Evolutionary conservation across 2,888 invertebrate species (phyloP).

Genomic region (Sphecodes monilicornis): DNA sequence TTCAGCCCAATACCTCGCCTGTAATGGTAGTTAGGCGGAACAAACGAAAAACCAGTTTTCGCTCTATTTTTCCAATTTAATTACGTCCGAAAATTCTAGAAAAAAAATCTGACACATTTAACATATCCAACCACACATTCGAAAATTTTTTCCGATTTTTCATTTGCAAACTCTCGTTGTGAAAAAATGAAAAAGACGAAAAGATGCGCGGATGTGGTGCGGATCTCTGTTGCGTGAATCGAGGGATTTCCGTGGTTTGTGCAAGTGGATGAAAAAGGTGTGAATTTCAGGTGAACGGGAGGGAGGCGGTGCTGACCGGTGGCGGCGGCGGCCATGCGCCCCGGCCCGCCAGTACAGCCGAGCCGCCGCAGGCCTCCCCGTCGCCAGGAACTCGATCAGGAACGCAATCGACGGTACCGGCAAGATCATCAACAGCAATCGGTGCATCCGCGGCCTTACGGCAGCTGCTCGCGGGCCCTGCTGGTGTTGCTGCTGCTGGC

Average conservation of each 20-base stretch:
- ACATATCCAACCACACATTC: no score
- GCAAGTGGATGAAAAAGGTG: not conserved
- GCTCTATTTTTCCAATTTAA: no score
- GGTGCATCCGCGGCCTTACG: conserved; percentile 85
- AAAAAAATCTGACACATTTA: no score
- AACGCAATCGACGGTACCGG: conserved; percentile 67
- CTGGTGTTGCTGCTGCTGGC: conserved; percentile 88
- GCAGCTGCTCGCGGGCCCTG: conserved; percentile 85
- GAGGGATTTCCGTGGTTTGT: not conserved
- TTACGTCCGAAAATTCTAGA: no score
- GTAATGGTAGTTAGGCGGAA: no score
- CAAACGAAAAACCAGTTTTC: no score
- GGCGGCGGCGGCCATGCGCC: conserved; percentile 87
- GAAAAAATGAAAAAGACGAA: no score
- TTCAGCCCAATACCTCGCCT: no score
- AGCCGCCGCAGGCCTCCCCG: conserved; percentile 85
- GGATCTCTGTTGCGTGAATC: not conserved
- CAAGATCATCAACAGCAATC: conserved; percentile 63
- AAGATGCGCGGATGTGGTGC: not conserved
- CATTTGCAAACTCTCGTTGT: no score
- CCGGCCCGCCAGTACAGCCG: conserved; percentile 85
- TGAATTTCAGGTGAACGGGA: conserved; percentile 78
- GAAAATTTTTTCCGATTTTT: no score
- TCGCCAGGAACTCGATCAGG: conserved; percentile 78
- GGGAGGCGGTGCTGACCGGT: conserved; percentile 84